Conservation (phyloP, 2,888 invertebrate genomes). For the Cistogaster globosa region DNA sequence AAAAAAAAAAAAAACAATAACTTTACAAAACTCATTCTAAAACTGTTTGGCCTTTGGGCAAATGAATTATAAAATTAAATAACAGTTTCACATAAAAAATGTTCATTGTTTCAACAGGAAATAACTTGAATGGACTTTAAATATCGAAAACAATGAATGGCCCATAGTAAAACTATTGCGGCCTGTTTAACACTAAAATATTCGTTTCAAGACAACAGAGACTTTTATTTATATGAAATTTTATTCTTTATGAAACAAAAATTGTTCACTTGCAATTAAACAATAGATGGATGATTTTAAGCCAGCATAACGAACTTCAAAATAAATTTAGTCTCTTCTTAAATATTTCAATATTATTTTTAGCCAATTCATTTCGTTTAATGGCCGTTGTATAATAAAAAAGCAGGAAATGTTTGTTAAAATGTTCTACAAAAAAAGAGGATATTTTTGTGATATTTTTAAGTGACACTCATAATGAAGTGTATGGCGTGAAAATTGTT, state of each 20-base stretch:
- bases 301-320: conserved; percentile 58
- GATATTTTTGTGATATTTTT: conserved; percentile 51
- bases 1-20: conserved; percentile 3
- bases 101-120: conserved; percentile 60
- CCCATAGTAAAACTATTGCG: conserved; percentile 41
- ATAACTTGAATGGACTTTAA: conserved; percentile 66
- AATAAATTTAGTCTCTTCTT: conserved; percentile 16
- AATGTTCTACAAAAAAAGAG: neutral
- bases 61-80: conserved; percentile 59
- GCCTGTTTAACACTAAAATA: conserved; percentile 50
- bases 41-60: conserved; percentile 30
- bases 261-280: neutral
- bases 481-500: neutral
- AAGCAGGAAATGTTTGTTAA: conserved; percentile 63
- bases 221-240: conserved; percentile 52
- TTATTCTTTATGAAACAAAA: neutral
- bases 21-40: conserved; percentile 36
- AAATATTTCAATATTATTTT: neutral
- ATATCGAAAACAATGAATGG: neutral
- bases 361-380: conserved; percentile 32
- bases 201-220: neutral
- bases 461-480: conserved; percentile 69
- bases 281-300: conserved; percentile 42
- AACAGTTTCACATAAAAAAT: conserved; percentile 26
- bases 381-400: conserved; percentile 27